Evolutionary conservation across 2,797 vertebrate species (phyloP), one percentile per base, ranked within the genome.

Genomic region (Sebastes jordani): DNA sequence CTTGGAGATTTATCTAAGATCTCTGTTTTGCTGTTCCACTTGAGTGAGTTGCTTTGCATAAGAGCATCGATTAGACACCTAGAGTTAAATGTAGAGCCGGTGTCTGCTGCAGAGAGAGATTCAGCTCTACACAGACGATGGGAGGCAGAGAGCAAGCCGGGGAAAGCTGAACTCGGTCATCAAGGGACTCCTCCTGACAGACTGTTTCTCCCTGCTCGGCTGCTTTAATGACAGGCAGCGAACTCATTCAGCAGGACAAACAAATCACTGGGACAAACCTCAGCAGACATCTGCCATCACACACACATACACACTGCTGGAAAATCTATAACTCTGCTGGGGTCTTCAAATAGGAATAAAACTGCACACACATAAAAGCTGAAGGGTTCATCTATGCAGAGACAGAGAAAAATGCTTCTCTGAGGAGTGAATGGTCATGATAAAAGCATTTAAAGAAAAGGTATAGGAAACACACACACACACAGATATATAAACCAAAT

Each of bases 231-330:
- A 82, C 86, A 72, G 49, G 18, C 49, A n/a, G 52, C 62, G 69
- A 85, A 85, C 82, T 77, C 82, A 86, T 81, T 88, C 75, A 80
- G 78, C 59, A 77, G 74, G 80, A 80, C 84, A 88, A 86, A 90
- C 82, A 84, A 84, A 84, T 84, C 78, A 72, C 66, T 18, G 62
- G 59, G 42, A 82, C 80, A 69, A 76, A 76, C 82, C 78, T 83
- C 81, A 54, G 81, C 76, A 71, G 61, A 58, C 69, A 22, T 23
- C 56, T 60, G 60, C 23, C 22, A 4, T 9, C 63, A 14, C 38
- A 14, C 63, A 86, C 82, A 76, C 82, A 76, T 52, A 72, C 75
- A 74, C 76, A 67, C 76, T 80, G 80, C 78, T 85, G 80, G 75
- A 83, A 73, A 66, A 60, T 42, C 61, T 36, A 59, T 36, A 70